Evolutionary conservation across 2,113 vertebrate genomes (phyloP), one percentile per base, ranked within the genome.

Genomic region (Pseudopodoces humilis): DNA sequence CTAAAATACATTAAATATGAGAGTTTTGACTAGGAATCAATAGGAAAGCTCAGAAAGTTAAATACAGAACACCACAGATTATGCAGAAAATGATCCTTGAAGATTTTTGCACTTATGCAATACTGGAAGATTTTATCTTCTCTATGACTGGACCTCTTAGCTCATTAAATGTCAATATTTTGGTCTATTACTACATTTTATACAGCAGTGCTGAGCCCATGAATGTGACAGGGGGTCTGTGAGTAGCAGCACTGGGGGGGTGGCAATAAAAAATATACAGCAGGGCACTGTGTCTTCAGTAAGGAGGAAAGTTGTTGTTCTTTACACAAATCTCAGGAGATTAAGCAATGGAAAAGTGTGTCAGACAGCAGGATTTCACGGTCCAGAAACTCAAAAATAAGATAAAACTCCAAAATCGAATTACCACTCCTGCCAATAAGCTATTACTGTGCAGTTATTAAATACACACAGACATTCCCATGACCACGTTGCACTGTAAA

Each of bases 401-500:
- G 93, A 97, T 95, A 96, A 97, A 97, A 94, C 88, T 96, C 86
- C 83, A 91, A 92, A 95, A 97, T 96, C 41, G 16, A 97, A 97
- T 97, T 96, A 94, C 91, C 76, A 75, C 88, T 95, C 76, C 95
- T 97, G 96, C 96, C 80, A 92, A 81, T 88, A 82, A 69, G 85
- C 89, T 83, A 88, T 90, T 95, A 89, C 71, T 56, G 93, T 68
- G 68, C 83, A 90, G 95, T 96, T 83, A 94, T 77, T 90, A 94
- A 94, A 68, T 72, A 94, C 62, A 79, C 92, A 86, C 81, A 96
- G 83, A 83, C 95, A 92, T 92, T 55, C 76, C 41, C 88, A 94
- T 75, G 94, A 86, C 91, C 96, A 93, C 30, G 31, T 17, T 96
- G 88, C 93, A 63, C 87, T 93, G 88, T 96, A 97, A 97, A 96